Conservation (phyloP, 2,797 vertebrate species). For the Staurois parvus region DNA sequence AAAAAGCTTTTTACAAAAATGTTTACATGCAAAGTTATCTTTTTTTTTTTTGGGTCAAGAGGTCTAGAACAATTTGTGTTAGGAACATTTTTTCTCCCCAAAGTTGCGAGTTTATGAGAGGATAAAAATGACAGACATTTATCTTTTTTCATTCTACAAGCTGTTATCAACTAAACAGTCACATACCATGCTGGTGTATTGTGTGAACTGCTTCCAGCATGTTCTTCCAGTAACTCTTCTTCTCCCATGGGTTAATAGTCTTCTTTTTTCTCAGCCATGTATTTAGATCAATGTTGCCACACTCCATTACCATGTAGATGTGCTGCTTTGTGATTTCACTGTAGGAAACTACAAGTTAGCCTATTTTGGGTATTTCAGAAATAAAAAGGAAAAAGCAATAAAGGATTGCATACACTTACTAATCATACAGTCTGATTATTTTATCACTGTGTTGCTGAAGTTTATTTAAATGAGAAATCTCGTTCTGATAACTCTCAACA, state of each 20-base stretch:
- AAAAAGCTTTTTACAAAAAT: too few relatives aligned
- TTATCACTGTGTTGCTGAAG: slow-evolving; percentile 95
- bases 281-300: slow-evolving; percentile 95
- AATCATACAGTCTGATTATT: slow-evolving; percentile 94
- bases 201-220: slow-evolving; percentile 97
- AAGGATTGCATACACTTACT: slow-evolving; percentile 79
- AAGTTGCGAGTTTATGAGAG: too few relatives aligned
- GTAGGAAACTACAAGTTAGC: slow-evolving; percentile 25
- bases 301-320: slow-evolving; percentile 98
- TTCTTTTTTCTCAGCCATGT: slow-evolving; percentile 96
- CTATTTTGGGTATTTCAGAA: too few relatives aligned
- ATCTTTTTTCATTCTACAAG: too few relatives aligned
- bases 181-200: slow-evolving; percentile 92
- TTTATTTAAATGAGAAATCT: slow-evolving; percentile 93
- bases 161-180: neutral
- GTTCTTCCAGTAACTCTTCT: slow-evolving; percentile 97
- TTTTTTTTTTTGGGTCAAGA: too few relatives aligned
- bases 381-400: neutral
- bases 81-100: too few relatives aligned
- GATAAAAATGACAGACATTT: too few relatives aligned
- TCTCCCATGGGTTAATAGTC: slow-evolving; percentile 86
- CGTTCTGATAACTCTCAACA: slow-evolving; percentile 93
- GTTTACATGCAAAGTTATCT: too few relatives aligned
- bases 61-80: too few relatives aligned
- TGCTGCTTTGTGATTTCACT: slow-evolving; percentile 91